These are phyloP conservation scores for Cantharis nigra DNA, from an alignment of 2,888 invertebrate species.

Conservation along the genomic window DNA sequence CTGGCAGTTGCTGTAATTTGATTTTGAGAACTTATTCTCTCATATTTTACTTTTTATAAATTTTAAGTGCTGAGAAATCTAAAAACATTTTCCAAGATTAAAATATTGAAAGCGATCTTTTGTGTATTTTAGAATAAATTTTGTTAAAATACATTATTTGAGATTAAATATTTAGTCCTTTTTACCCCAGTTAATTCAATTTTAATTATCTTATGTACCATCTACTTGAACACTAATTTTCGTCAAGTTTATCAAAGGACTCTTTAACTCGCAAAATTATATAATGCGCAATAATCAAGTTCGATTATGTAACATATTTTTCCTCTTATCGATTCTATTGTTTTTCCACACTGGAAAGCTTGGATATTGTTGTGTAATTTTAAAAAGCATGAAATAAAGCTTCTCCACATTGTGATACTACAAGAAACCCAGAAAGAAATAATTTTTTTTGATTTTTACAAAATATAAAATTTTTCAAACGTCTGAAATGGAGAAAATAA, in stretches of 20 bases:
- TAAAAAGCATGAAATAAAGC: neutral
- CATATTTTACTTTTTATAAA: conserved; percentile 10
- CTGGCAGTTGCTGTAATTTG: conserved; percentile 9
- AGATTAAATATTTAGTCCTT: neutral
- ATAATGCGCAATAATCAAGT: neutral
- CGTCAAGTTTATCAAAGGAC: neutral
- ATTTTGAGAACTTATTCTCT: conserved; percentile 11
- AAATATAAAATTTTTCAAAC: neutral
- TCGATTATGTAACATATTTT: neutral
- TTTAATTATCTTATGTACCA: neutral
- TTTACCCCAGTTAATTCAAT: neutral
- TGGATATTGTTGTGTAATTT: neutral
- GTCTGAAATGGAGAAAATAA: neutral
- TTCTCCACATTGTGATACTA: neutral
- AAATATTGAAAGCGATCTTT: neutral
- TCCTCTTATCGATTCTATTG: neutral
- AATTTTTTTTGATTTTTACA: neutral
- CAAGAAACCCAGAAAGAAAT: neutral
- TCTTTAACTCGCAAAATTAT: neutral
- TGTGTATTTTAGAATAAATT: neutral
- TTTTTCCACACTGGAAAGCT: neutral
- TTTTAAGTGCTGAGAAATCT: neutral
- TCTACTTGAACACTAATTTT: neutral
- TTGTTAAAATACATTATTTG: neutral
- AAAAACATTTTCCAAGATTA: neutral